Conservation (phyloP, 2,888 invertebrate species). For the Cacoxenus indagator region DNA sequence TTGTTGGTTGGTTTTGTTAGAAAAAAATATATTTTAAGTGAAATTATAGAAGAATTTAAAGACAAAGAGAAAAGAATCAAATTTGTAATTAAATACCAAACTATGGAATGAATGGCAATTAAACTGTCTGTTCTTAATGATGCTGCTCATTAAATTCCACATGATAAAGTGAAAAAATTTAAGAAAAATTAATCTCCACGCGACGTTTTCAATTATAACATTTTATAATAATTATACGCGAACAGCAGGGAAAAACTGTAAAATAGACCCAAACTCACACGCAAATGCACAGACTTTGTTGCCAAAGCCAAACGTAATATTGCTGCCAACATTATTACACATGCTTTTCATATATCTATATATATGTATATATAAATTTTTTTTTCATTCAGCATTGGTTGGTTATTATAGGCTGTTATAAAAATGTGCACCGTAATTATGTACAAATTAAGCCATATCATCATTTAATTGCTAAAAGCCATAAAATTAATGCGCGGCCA, state of each 20-base stretch:
- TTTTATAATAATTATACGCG: conserved; percentile 14
- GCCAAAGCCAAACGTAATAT: background rate
- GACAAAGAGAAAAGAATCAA: too few relatives aligned
- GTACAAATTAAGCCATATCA: conserved; percentile 57
- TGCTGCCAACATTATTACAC: background rate
- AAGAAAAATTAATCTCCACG: background rate
- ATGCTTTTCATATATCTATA: background rate
- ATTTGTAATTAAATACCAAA: too few relatives aligned
- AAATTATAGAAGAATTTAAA: too few relatives aligned
- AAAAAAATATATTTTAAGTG: too few relatives aligned
- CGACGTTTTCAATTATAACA: conserved; percentile 16
- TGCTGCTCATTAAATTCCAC: too few relatives aligned
- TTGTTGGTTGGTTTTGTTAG: background rate
- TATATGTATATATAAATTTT: background rate
- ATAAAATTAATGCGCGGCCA: background rate
- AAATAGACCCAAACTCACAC: background rate
- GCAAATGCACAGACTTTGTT: background rate
- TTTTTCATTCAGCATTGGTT: background rate
- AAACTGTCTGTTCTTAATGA: too few relatives aligned
- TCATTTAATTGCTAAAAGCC: conserved; percentile 57
- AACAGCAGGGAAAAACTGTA: background rate
- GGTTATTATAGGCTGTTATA: conserved; percentile 28
- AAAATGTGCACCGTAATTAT: conserved; percentile 58
- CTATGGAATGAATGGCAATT: too few relatives aligned
- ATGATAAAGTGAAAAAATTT: background rate